Percentiles rank a stretch among this genome's conserved stretches.
Conservation (phyloP, 2,113 vertebrate genomes). For the Podiceps cristatus region DNA sequence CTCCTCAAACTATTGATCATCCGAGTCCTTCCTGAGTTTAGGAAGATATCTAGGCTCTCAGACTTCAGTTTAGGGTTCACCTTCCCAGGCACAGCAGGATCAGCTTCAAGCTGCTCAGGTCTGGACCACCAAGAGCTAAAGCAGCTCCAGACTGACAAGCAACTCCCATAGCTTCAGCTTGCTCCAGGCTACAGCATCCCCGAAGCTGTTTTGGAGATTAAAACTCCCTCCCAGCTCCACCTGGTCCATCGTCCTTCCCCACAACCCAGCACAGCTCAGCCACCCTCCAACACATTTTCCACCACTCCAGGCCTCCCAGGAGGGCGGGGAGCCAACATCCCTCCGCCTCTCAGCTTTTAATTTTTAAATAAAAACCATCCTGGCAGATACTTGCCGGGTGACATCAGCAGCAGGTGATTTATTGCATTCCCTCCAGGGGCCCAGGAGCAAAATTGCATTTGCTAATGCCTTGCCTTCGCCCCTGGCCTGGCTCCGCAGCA, state of each 20-base stretch:
- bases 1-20: not conserved
- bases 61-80: not conserved
- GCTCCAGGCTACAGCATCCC: not conserved
- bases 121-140: not conserved
- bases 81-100: not conserved
- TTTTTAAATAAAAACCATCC: not conserved
- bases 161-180: not conserved
- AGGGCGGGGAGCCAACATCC: not conserved
- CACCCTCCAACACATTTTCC: not conserved
- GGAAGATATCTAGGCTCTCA: not conserved
- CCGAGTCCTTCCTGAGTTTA: not conserved
- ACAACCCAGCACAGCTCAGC: not conserved
- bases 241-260: not conserved
- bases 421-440: not conserved
- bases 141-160: not conserved
- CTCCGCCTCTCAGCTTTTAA: not conserved
- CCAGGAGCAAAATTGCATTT: not conserved
- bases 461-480: not conserved
- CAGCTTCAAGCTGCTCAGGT: not conserved
- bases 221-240: not conserved
- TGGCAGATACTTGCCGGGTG: not conserved
- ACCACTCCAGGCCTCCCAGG: not conserved
- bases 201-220: not conserved
- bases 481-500: not conserved
- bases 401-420: conserved; percentile 30